These are phyloP conservation scores for Ceuthmochares aereus DNA, from an alignment of 2,113 vertebrate species.

Conservation along the genomic window DNA sequence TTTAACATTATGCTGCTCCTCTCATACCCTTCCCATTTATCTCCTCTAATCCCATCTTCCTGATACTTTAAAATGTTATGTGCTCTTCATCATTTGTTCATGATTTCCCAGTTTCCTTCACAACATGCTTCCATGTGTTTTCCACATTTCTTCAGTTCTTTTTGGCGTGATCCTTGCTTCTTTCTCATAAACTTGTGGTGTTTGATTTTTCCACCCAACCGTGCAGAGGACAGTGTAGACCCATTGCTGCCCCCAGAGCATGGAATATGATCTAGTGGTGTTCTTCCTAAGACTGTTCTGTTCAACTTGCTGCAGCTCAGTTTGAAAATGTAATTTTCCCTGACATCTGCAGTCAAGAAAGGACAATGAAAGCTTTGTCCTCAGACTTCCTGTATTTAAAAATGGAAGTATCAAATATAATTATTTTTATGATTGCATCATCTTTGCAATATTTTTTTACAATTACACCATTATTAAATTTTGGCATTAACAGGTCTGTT, in stretches of 20 bases:
- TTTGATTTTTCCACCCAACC: neutral
- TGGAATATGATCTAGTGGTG: neutral
- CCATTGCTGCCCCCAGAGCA: fast-evolving
- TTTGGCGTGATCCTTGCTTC: neutral
- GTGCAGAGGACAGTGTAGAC: neutral
- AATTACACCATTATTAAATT: neutral
- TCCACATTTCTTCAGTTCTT: neutral
- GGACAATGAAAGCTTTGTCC: neutral
- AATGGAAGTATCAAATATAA: neutral
- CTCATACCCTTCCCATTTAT: neutral
- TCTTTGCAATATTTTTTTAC: too few species aligned
- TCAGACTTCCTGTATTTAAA: neutral
- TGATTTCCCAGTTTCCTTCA: neutral
- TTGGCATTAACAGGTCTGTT: neutral
- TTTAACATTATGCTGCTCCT: neutral
- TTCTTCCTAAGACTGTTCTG: neutral
- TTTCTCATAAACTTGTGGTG: neutral
- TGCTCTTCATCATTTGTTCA: neutral
- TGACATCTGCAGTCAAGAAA: neutral
- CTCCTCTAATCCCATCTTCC: neutral
- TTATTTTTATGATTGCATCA: neutral
- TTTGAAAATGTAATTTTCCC: neutral
- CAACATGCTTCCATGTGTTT: fast-evolving
- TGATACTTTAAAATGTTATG: neutral
- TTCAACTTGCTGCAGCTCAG: neutral